These are phyloP conservation scores for Sinocyclocheilus anshuiensis DNA, from an alignment of 2,113 vertebrate genomes.

Conservation along the genomic window DNA sequence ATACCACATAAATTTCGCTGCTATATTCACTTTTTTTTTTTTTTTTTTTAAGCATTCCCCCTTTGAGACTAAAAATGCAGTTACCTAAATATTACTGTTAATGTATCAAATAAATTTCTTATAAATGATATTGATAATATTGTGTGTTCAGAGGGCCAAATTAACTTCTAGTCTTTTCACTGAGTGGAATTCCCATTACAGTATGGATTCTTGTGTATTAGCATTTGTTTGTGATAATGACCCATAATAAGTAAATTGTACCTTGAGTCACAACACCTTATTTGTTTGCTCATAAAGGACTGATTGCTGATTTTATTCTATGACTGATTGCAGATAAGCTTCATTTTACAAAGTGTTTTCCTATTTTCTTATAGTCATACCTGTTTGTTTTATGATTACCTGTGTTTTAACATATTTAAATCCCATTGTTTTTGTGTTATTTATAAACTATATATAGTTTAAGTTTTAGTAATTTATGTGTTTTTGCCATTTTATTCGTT, in stretches of 20 bases:
- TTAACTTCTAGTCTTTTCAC: constrained; percentile 26
- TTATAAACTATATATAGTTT: background rate
- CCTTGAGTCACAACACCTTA: constrained; percentile 16
- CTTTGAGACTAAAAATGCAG: constrained; percentile 53
- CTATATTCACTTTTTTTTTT: constrained; percentile 30
- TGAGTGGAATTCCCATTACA: background rate
- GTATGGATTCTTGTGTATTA: background rate
- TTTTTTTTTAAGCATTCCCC: constrained; percentile 50
- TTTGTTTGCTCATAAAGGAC: background rate
- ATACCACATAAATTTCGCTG: constrained; percentile 37
- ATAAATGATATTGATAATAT: constrained; percentile 36
- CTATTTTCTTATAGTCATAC: background rate
- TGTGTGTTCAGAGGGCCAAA: constrained; percentile 36
- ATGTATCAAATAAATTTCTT: constrained; percentile 48
- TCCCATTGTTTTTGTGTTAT: too few relatives aligned
- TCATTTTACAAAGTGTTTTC: background rate
- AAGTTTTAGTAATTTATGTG: background rate
- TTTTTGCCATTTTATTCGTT: background rate
- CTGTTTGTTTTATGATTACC: background rate
- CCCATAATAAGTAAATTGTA: constrained; percentile 20
- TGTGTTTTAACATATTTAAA: too few relatives aligned
- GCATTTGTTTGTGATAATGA: constrained; percentile 23
- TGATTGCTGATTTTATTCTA: background rate
- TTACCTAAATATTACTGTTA: constrained; percentile 37
- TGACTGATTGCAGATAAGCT: background rate